Conservation (phyloP, 2,797 vertebrate species). For the Chaetophractus vellerosus region DNA sequence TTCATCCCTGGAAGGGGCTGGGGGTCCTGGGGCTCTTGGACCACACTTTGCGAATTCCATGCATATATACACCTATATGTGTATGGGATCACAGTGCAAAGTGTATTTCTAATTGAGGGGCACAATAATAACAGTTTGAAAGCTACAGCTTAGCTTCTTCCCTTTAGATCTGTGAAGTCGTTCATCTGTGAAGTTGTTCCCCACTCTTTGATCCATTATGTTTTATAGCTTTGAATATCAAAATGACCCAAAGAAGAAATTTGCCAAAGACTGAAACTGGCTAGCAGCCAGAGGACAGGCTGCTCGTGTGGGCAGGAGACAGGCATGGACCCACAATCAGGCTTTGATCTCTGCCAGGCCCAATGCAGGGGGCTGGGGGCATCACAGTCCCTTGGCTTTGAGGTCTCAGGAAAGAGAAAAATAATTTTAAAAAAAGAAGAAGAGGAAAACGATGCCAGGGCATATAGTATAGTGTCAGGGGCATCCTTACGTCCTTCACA, state of each 20-base stretch:
- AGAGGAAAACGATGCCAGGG: background rate
- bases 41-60: background rate
- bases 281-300: background rate
- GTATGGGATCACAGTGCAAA: no score
- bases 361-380: background rate
- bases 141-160: background rate
- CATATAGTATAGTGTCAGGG: background rate
- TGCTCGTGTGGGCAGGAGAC: background rate
- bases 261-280: background rate
- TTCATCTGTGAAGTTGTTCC: background rate
- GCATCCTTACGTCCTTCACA: background rate
- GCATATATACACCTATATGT: no score
- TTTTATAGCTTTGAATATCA: background rate
- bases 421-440: no score
- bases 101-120: no score
- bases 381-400: background rate
- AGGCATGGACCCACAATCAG: background rate
- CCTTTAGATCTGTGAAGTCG: background rate
- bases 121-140: background rate
- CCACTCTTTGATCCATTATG: background rate
- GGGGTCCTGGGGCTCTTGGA: background rate
- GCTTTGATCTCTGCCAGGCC: background rate
- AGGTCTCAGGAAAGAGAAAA: background rate
- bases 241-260: background rate
- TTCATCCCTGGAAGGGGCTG: background rate